Conservation (phyloP, 2,797 vertebrate genomes). For the Poecile montanus region DNA sequence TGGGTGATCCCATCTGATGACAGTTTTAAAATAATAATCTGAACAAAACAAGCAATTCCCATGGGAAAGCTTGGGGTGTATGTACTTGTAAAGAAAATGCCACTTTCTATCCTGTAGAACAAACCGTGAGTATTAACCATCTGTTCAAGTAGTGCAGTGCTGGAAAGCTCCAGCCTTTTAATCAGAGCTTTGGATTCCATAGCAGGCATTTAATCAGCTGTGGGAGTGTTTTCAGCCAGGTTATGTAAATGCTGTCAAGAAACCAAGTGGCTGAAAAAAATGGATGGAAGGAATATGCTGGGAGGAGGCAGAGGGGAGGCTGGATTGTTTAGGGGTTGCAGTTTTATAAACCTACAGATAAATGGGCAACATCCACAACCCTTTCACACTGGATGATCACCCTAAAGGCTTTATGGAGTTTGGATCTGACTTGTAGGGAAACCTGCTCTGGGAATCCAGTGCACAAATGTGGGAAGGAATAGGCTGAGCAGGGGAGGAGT, state of each 20-base stretch:
- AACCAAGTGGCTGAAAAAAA: neutral
- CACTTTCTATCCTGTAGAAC: neutral
- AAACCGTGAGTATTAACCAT: neutral
- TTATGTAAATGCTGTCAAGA: constrained; percentile 43
- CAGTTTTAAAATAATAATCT: constrained; percentile 41
- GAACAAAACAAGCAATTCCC: constrained; percentile 26
- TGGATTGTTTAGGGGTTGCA: neutral
- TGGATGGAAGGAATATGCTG: neutral
- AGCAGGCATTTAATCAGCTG: constrained; percentile 13
- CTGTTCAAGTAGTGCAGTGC: neutral
- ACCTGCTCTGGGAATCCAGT: neutral
- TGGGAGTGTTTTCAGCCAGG: constrained; percentile 38
- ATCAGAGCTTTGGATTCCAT: constrained; percentile 30
- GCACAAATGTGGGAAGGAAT: neutral
- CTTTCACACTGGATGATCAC: neutral
- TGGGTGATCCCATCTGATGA: constrained; percentile 11
- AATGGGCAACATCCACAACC: neutral
- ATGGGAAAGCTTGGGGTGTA: neutral
- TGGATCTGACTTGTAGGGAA: neutral
- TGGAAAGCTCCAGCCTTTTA: constrained; percentile 19
- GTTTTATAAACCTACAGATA: neutral
- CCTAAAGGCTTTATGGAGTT: neutral
- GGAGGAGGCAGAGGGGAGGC: neutral
- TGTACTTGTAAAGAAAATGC: constrained; percentile 23
- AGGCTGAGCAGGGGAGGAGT: neutral